These are phyloP conservation scores for Drosophila crucigera DNA, from an alignment of 2,888 invertebrate species.

Conservation along the genomic window DNA sequence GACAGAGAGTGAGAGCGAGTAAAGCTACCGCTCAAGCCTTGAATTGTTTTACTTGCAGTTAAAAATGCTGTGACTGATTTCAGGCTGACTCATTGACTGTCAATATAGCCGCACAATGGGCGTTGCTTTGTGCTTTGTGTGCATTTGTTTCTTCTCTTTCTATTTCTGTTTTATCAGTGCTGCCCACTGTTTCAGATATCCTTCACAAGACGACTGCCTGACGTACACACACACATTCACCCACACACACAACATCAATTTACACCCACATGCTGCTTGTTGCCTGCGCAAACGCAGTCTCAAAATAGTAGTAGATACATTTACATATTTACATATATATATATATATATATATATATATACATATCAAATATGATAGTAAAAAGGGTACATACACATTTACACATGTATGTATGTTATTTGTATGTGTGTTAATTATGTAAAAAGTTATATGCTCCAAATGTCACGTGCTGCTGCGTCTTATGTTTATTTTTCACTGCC, in stretches of 20 bases:
- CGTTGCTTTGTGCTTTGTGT: constrained; percentile 48
- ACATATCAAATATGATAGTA: constrained; percentile 42
- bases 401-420: constrained; percentile 13
- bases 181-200: constrained; percentile 43
- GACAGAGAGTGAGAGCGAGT: constrained; percentile 11
- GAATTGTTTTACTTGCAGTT: constrained; percentile 16
- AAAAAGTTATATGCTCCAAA: constrained; percentile 34
- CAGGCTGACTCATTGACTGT: constrained; percentile 46
- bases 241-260: constrained; percentile 19
- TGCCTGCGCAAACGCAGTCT: constrained; percentile 66
- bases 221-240: constrained; percentile 20
- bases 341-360: constrained; percentile 13
- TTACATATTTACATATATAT: constrained; percentile 34
- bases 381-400: constrained; percentile 34
- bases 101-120: constrained; percentile 51
- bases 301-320: constrained; percentile 59
- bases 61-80: constrained; percentile 18
- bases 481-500: constrained; percentile 31
- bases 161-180: constrained; percentile 31
- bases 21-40: constrained; percentile 4
- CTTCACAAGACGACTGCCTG: constrained; percentile 35
- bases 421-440: constrained; percentile 48
- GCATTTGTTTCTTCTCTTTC: not conserved
- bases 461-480: constrained; percentile 45
- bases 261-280: constrained; percentile 32